Percentiles rank a stretch among this genome's conserved stretches.
Conservation (phyloP, 2,797 vertebrate genomes). For the Podarcis lilfordi region DNA sequence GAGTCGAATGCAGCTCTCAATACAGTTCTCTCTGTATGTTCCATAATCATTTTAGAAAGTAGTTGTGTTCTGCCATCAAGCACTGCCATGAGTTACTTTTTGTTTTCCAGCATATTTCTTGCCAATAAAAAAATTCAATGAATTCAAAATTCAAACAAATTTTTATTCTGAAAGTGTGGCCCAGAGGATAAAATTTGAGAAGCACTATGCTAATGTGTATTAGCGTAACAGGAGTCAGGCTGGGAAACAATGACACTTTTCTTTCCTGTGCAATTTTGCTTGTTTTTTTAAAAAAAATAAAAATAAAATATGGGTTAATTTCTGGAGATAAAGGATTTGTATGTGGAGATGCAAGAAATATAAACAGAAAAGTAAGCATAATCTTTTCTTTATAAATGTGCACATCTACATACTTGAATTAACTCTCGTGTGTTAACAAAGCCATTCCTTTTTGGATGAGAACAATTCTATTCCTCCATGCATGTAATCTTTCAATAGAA, state of each 20-base stretch:
- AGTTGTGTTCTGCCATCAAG: too few species aligned
- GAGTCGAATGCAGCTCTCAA: too few species aligned
- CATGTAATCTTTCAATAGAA: conserved; percentile 19
- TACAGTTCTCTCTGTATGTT: too few species aligned
- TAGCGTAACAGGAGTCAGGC: neutral
- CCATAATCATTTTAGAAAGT: too few species aligned
- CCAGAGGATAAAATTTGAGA: too few species aligned
- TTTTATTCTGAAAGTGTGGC: too few species aligned
- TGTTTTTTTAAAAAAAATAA: neutral
- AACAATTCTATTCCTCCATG: conserved; percentile 16
- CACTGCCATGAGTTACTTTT: too few species aligned
- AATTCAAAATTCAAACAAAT: too few species aligned
- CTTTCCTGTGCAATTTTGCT: neutral
- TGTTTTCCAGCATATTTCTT: too few species aligned
- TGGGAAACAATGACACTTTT: neutral
- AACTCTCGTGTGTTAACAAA: conserved; percentile 9
- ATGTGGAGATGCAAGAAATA: neutral
- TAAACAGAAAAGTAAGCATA: neutral
- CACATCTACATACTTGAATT: conserved; percentile 5
- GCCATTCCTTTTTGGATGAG: conserved; percentile 15
- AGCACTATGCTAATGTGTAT: neutral
- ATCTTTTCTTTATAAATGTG: conserved; percentile 8
- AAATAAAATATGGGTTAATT: neutral
- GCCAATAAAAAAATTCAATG: too few species aligned
- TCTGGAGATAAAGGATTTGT: neutral